A percentile compares a stretch with the other conserved stretches of the same genome.
Conservation (phyloP, 1,140 invertebrate species). For the Oscheius sp. region DNA sequence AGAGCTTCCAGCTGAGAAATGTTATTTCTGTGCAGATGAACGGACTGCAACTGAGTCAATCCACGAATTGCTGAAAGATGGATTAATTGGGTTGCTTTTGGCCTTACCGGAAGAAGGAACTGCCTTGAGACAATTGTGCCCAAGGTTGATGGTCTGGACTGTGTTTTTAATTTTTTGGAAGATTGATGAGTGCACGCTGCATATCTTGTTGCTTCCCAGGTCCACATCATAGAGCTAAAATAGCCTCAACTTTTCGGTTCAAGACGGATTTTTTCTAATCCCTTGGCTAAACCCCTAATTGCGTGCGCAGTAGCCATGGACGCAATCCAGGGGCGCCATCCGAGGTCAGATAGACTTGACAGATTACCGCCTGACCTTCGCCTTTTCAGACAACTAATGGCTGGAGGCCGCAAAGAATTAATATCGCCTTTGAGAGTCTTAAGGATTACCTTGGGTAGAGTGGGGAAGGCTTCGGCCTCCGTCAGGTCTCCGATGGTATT, state of each 20-base stretch:
- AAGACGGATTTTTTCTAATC: too few species aligned
- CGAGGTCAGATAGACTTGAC: constrained; percentile 1
- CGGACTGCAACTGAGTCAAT: constrained; percentile 54
- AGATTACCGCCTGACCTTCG: constrained; percentile 1
- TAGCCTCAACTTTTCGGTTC: background rate
- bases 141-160: constrained; percentile 58
- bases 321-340: background rate
- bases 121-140: constrained; percentile 50
- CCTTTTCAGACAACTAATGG: background rate
- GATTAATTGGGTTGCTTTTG: too few species aligned
- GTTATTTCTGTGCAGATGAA: constrained; percentile 56
- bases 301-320: too few species aligned
- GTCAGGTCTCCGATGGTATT: constrained; percentile 53
- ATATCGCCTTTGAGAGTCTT: too few species aligned
- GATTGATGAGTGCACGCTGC: constrained; percentile 51
- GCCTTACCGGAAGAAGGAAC: constrained; percentile 56
- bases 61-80: constrained; percentile 54
- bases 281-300: too few species aligned
- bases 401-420: background rate
- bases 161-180: constrained; percentile 58
- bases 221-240: constrained; percentile 58
- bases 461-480: constrained; percentile 48
- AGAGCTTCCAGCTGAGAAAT: constrained; percentile 47
- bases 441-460: constrained; percentile 49
- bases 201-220: constrained; percentile 55